Evolutionary conservation across 2,888 invertebrate species (phyloP).

Genomic region (Seira sanloemensis): DNA sequence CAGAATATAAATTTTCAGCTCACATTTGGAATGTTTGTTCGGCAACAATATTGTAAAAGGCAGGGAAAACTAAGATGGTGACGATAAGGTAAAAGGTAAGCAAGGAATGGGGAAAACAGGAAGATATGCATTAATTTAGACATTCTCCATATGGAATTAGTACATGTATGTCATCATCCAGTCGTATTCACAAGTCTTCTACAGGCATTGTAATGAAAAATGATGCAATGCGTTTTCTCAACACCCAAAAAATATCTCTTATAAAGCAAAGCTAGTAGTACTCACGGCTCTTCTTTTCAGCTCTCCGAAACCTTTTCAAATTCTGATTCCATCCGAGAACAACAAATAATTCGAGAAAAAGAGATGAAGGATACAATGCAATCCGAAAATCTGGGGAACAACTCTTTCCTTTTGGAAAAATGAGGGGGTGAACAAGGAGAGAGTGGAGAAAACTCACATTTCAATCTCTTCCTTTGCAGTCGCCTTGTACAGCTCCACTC

Average conservation of each 20-base stretch:
- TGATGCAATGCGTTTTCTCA: conserved; percentile 36
- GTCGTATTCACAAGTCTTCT: not conserved
- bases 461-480: conserved; percentile 49
- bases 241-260: conserved; percentile 17
- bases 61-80: conserved; percentile 25
- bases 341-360: conserved; percentile 61
- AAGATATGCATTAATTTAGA: conserved; percentile 40
- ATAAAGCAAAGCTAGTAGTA: not conserved
- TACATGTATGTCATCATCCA: not conserved
- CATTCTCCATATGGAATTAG: not conserved
- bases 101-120: not conserved
- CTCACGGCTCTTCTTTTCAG: not conserved
- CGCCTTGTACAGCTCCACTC: conserved; percentile 14
- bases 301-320: conserved; percentile 23
- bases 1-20: conserved; percentile 29
- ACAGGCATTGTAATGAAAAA: conserved; percentile 20
- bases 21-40: conserved; percentile 37
- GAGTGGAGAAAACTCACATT: conserved; percentile 44
- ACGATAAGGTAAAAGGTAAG: conserved; percentile 7
- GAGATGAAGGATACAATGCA: conserved; percentile 61
- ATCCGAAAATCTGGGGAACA: conserved; percentile 59
- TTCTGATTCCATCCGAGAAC: conserved; percentile 57
- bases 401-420: conserved; percentile 65
- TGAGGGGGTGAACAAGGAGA: too few relatives aligned
- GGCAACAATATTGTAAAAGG: conserved; percentile 29